Percentiles rank a stretch among this genome's conserved stretches.
Conservation (phyloP, 1,140 invertebrate genomes). For the Eueides isabella region DNA sequence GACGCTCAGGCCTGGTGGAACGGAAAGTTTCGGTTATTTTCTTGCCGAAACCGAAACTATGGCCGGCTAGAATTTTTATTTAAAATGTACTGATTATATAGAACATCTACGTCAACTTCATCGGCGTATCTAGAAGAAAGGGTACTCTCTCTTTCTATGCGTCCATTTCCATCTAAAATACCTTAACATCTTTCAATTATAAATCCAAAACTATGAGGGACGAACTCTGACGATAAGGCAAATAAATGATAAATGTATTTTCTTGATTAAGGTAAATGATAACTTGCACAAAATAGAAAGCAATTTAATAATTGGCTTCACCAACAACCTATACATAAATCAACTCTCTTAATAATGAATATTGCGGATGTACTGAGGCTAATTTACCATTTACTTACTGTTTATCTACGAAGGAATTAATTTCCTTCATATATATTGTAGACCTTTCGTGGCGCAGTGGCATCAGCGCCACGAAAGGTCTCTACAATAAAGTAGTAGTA, state of each 20-base stretch:
- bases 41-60: no score
- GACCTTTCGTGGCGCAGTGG: no score
- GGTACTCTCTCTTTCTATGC: no score
- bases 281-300: not conserved
- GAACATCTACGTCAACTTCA: not conserved
- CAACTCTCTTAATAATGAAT: conserved; percentile 2
- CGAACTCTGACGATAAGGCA: not conserved
- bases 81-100: not conserved
- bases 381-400: no score
- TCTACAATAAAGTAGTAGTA: not conserved
- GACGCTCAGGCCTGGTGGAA: no score
- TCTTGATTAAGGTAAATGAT: not conserved
- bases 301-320: not conserved
- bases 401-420: no score
- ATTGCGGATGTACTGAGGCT: not conserved
- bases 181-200: not conserved
- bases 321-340: not conserved
- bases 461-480: no score
- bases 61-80: no score
- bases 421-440: no score
- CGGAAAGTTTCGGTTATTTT: no score
- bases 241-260: not conserved
- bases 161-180: no score
- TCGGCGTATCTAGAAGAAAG: no score
- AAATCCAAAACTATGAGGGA: not conserved